Evolutionary conservation across 2,113 vertebrate species (phyloP), one percentile per base, ranked within the genome.

Genomic region (Myodes glareolus): DNA sequence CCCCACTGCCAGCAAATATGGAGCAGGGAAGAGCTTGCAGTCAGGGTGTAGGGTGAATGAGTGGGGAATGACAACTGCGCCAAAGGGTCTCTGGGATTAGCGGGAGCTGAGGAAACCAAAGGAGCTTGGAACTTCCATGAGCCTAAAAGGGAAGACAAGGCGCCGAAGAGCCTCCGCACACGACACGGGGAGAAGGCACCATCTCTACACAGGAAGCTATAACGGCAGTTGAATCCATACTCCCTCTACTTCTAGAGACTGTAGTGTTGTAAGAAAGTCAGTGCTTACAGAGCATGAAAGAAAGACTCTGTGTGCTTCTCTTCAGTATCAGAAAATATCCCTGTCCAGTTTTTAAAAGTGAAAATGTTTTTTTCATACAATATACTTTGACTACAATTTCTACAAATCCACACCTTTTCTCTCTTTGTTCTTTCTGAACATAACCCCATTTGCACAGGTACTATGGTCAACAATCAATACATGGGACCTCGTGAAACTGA

Each of bases 181-280:
- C 6, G 3, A 58, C 36, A 6, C 7, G 27, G 36, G 36, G 1
- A 21, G 7, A 9, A 1, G 1, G 10, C 7, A 4, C 29, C 82
- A 88, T 73, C 39, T 58, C 23, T 52, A 2, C 13, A 31, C 7
- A 39, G 42, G 42, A 31, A 3, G 3, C 2, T 27, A 19, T 9
- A 10, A 33, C 14, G 50, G 42, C 19, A 0, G 1, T 6, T n/a
- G 47, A 21, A 7, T 42, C 21, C 45, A 27, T 0, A 58, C 1
- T 19, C 21, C 17, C 7, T 3, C 1, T 21, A 5, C 61, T 82
- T 70, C 19, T 4, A 77, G 65, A 86, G 76, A 55, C 50, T 25
- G 31, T 0, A 14, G 52, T 3, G 1, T 47, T 50, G 9, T 25
- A 31, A 80, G 23, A 81, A 63, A 67, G 25, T 63, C 19, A 50